Evolutionary conservation across 2,888 invertebrate species (phyloP).

Genomic region (Scelioninae gen. 1): DNA sequence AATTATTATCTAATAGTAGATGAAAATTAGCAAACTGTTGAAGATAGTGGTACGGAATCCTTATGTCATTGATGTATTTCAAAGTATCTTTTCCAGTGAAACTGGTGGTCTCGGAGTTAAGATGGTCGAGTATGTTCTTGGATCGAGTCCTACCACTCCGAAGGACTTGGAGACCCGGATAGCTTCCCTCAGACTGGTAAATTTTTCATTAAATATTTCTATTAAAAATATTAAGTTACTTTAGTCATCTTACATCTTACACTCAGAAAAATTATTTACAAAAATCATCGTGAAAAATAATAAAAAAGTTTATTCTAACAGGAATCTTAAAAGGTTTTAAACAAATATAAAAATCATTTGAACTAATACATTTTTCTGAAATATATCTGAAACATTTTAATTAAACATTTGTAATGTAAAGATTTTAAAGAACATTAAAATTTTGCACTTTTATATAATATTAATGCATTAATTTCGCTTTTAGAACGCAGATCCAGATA

Average conservation of each 20-base stretch:
- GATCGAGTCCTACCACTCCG: slow-evolving; percentile 92
- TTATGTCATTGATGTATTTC: slow-evolving; percentile 60
- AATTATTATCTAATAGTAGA: slow-evolving; percentile 10
- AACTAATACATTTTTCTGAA: no score
- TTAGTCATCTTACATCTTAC: no score
- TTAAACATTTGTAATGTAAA: no score
- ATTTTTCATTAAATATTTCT: slow-evolving; percentile 37
- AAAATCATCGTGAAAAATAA: no score
- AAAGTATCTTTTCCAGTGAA: slow-evolving; percentile 87
- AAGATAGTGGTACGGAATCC: slow-evolving; percentile 30
- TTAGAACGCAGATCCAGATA: slow-evolving; percentile 82
- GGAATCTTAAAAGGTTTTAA: no score
- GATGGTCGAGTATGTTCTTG: slow-evolving; percentile 99
- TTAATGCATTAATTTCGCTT: slow-evolving; percentile 35
- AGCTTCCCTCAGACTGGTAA: slow-evolving; percentile 83
- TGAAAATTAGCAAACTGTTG: slow-evolving; percentile 21
- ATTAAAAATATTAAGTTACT: not conserved
- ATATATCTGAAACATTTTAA: no score
- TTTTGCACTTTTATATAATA: not conserved
- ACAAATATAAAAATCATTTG: no score
- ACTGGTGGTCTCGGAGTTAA: slow-evolving; percentile 96
- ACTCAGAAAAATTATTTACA: no score
- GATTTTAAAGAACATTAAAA: no score
- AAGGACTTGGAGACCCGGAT: slow-evolving; percentile 83
- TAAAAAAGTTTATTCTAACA: no score